phyloP scores from a whole-genome alignment of 2,113 vertebrate species.

The Apeltes quadracus region DNA sequence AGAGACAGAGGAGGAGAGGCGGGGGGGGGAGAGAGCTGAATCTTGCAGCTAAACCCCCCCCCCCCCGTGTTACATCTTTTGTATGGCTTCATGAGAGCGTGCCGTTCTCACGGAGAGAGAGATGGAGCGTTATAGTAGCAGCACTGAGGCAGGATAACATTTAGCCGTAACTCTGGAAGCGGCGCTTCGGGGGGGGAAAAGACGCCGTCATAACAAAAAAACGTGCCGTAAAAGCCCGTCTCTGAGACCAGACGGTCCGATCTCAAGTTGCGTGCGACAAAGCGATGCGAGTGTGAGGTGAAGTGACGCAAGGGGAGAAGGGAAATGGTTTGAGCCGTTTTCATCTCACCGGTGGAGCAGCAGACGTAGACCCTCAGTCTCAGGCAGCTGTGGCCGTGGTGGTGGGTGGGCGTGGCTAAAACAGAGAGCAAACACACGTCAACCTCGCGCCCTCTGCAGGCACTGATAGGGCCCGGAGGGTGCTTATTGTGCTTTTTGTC shows the following conservation, averaged over 20 bases:
- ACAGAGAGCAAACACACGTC: slow-evolving; percentile 53
- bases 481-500: too few species aligned
- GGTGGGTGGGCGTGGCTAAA: slow-evolving; percentile 91
- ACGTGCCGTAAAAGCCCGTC: slow-evolving; percentile 37
- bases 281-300: slow-evolving; percentile 12
- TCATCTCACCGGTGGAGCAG: slow-evolving; percentile 91
- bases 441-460: slow-evolving; percentile 69
- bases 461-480: too few species aligned
- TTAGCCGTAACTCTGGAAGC: slow-evolving; percentile 53
- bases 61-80: slow-evolving; percentile 37
- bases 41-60: slow-evolving; percentile 24
- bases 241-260: slow-evolving; percentile 42
- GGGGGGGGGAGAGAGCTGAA: slow-evolving; percentile 19
- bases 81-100: slow-evolving; percentile 21
- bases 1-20: slow-evolving; percentile 27
- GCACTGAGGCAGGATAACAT: slow-evolving; percentile 49
- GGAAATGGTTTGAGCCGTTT: neutral
- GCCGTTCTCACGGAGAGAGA: slow-evolving; percentile 29
- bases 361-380: slow-evolving; percentile 95
- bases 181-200: slow-evolving; percentile 39
- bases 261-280: slow-evolving; percentile 27
- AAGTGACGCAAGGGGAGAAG: slow-evolving; percentile 14
- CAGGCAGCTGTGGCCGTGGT: slow-evolving; percentile 92
- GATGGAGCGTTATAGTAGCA: slow-evolving; percentile 51
- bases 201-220: slow-evolving; percentile 49